Conservation (phyloP, 2,797 vertebrate species). For the Meriones psammophilus region DNA sequence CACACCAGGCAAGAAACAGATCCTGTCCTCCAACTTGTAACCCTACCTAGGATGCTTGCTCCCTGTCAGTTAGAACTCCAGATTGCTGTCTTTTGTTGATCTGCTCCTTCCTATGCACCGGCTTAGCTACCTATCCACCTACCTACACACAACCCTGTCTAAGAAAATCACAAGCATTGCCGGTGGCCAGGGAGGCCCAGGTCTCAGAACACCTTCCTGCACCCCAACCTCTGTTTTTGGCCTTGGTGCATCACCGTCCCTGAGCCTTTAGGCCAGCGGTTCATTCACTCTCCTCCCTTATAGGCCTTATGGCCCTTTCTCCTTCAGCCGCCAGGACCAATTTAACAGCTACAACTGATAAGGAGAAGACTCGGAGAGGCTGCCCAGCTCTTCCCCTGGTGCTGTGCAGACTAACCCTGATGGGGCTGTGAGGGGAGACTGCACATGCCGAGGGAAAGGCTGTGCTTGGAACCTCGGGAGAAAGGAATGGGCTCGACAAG, state of each 20-base stretch:
- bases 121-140: neutral
- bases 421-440: neutral
- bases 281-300: neutral
- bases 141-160: neutral
- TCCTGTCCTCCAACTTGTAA: neutral
- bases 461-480: neutral
- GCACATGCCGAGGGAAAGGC: neutral
- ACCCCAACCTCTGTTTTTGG: neutral
- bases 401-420: neutral
- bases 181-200: neutral
- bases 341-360: neutral
- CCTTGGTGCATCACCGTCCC: neutral
- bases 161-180: neutral
- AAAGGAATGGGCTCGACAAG: neutral
- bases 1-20: conserved; percentile 63
- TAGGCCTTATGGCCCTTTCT: neutral
- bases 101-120: neutral
- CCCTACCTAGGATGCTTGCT: neutral
- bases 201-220: neutral
- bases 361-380: neutral
- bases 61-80: neutral
- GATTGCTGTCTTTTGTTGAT: neutral
- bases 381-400: rapidly evolving
- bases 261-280: neutral
- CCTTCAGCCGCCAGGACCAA: neutral